phyloP scores from a whole-genome alignment of 1,140 invertebrate species.

The Drosophila nikananu region DNA sequence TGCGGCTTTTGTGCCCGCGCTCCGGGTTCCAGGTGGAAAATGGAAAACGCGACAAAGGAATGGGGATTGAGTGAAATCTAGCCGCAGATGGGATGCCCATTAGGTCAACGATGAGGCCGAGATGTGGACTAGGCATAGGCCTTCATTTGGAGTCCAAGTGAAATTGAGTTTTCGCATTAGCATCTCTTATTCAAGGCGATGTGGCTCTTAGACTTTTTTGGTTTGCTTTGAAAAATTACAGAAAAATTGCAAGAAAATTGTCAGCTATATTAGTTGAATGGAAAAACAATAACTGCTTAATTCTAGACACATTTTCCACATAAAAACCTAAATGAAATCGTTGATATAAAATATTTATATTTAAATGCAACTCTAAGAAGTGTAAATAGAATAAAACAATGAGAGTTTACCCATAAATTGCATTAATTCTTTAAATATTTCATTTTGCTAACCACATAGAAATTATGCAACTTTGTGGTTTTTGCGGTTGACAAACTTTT shows the following conservation, averaged over 20 bases:
- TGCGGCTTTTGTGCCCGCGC: constrained; percentile 42
- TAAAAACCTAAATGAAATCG: not conserved
- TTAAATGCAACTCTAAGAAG: not conserved
- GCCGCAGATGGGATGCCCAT: constrained; percentile 37
- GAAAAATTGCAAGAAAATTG: not conserved
- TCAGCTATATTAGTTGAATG: not conserved
- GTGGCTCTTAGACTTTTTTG: not conserved
- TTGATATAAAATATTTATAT: not conserved
- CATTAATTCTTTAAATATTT: constrained; percentile 17
- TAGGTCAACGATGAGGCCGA: constrained; percentile 32
- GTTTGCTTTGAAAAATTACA: not conserved
- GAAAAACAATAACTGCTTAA: not conserved
- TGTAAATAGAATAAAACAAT: not conserved
- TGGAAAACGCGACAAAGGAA: constrained; percentile 19
- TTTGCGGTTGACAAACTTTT: constrained; percentile 40
- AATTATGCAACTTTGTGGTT: constrained; percentile 36
- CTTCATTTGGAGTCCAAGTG: constrained; percentile 18
- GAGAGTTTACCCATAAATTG: constrained; percentile 20
- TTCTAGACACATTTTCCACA: not conserved
- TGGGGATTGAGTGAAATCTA: constrained; percentile 45
- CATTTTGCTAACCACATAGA: constrained; percentile 15
- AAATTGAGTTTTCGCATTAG: constrained; percentile 26
- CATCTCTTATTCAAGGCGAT: constrained; percentile 13
- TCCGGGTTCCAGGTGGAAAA: constrained; percentile 42
- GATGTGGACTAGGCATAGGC: constrained; percentile 25